A percentile compares a stretch with the other conserved stretches of the same genome.
These are phyloP conservation scores for Umimayanthus kanabou DNA, from an alignment of 92 coral and sea anemone species.

Conservation along the genomic window DNA sequence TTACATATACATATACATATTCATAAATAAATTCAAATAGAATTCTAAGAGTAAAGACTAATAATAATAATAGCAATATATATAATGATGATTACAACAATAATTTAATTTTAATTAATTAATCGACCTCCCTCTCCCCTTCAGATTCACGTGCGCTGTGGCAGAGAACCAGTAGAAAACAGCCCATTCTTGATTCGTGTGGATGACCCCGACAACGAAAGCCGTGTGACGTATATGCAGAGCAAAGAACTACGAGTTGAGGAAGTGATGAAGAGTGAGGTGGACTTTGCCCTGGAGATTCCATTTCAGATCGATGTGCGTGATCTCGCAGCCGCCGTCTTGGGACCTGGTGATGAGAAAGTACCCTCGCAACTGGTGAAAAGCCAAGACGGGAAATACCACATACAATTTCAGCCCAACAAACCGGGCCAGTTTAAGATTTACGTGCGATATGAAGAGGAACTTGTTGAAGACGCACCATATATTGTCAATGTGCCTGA, in stretches of 20 bases:
- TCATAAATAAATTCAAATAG: too few relatives aligned
- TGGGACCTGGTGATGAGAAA: conserved; percentile 38
- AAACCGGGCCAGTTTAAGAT: conserved; percentile 28
- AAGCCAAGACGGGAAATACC: conserved; percentile 29
- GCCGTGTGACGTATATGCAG: conserved; percentile 19
- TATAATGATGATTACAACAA: too few relatives aligned
- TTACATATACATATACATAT: too few relatives aligned
- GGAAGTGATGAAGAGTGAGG: conserved; percentile 28
- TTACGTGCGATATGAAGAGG: conserved; percentile 34
- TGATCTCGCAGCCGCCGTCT: conserved; percentile 30
- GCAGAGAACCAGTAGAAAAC: conserved; percentile 30
- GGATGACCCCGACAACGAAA: conserved; percentile 20
- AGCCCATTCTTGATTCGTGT: conserved; percentile 32
- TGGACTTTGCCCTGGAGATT: conserved; percentile 30
- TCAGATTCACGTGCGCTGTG: conserved; percentile 32
- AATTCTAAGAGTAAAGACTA: too few relatives aligned
- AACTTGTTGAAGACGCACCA: conserved; percentile 37
- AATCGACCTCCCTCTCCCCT: neutral
- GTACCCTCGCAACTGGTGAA: conserved; percentile 8
- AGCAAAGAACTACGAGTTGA: neutral
- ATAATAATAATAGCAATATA: too few relatives aligned
- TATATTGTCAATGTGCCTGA: conserved; percentile 39
- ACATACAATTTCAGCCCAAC: conserved; percentile 19
- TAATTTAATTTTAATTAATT: too few relatives aligned
- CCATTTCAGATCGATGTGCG: conserved; percentile 31